A percentile compares a stretch with the other conserved stretches of the same genome.
Evolutionary conservation across 1,140 invertebrate species (phyloP).

Genomic region (Aphis gossypii): DNA sequence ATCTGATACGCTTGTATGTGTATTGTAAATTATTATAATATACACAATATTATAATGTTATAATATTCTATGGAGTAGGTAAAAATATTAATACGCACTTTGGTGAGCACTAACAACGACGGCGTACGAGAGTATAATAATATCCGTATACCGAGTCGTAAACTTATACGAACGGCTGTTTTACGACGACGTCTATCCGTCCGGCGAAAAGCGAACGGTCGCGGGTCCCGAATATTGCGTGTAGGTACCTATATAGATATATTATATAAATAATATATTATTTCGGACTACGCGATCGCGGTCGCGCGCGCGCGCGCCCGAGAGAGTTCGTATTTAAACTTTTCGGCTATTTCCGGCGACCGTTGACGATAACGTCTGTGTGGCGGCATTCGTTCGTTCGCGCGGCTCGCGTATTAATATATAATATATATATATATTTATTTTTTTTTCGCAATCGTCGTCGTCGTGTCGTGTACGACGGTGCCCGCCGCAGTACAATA

Average conservation of each 20-base stretch:
- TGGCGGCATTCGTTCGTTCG: background rate
- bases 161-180: no score
- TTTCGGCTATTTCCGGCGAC: conserved; percentile 27
- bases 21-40: background rate
- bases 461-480: background rate
- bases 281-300: background rate
- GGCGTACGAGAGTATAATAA: no score
- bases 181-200: background rate
- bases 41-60: background rate
- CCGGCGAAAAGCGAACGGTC: background rate
- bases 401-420: background rate
- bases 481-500: background rate
- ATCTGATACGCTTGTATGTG: background rate
- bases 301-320: background rate
- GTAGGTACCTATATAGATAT: background rate
- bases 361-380: background rate
- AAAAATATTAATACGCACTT: background rate
- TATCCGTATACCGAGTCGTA: no score
- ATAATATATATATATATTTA: no score
- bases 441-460: background rate
- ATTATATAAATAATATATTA: background rate
- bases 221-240: background rate
- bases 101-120: background rate
- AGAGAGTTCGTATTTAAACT: background rate
- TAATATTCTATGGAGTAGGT: background rate